Percentiles rank a stretch among this genome's conserved stretches.
phyloP scores from a whole-genome alignment of 1,140 invertebrate species.

The Zaprionus taronus region DNA sequence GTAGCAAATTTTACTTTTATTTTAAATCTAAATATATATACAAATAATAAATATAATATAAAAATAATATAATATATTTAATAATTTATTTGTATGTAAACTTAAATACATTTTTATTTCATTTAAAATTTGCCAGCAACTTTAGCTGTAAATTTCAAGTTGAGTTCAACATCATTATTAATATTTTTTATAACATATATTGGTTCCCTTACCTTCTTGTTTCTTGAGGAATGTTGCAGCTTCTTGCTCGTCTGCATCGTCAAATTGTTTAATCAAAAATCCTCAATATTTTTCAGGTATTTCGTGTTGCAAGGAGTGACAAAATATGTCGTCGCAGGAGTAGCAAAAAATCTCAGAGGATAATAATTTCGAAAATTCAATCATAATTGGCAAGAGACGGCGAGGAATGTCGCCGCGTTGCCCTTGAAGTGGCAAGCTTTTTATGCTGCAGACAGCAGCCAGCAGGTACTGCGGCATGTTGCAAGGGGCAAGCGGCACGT shows the following conservation, averaged over 20 bases:
- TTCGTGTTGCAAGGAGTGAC: conserved; percentile 43
- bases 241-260: background rate
- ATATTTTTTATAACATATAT: background rate
- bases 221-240: background rate
- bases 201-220: background rate
- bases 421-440: conserved; percentile 35
- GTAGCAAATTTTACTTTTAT: too few relatives aligned
- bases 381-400: conserved; percentile 61
- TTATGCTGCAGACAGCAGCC: background rate
- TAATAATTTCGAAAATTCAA: conserved; percentile 57
- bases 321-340: conserved; percentile 46
- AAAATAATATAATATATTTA: too few relatives aligned
- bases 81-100: too few relatives aligned
- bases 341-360: conserved; percentile 16
- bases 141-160: too few relatives aligned
- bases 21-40: too few relatives aligned
- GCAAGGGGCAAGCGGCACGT: background rate
- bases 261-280: conserved; percentile 27
- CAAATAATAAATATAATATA: too few relatives aligned
- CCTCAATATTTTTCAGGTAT: conserved; percentile 34
- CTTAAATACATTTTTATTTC: too few relatives aligned
- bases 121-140: too few relatives aligned
- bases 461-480: background rate
- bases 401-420: conserved; percentile 39
- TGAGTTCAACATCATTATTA: background rate